phyloP scores from a whole-genome alignment of 2,113 vertebrate genomes.

The Ptyas mucosa region DNA sequence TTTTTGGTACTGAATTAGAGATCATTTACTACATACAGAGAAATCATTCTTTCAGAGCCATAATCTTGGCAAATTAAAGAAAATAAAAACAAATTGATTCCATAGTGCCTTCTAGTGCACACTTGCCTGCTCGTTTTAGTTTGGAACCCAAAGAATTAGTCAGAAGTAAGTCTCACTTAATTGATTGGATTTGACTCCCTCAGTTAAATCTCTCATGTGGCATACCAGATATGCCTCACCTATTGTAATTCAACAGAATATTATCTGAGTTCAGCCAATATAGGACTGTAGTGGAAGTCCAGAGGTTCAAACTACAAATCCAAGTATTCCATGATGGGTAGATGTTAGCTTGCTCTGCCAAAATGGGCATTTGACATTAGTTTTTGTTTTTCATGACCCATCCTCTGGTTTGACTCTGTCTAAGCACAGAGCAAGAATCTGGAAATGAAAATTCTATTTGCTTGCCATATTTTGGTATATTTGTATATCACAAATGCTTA shows the following conservation, averaged over 20 bases:
- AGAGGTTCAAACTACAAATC: background rate
- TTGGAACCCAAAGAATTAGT: background rate
- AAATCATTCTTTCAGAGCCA: background rate
- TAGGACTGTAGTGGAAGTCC: background rate
- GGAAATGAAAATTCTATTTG: background rate
- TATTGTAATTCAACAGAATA: background rate
- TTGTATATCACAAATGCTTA: background rate
- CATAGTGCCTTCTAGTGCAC: background rate
- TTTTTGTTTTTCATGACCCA: background rate
- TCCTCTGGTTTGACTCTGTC: background rate
- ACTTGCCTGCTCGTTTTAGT: background rate
- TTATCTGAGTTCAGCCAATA: background rate
- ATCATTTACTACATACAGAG: background rate
- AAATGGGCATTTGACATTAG: background rate
- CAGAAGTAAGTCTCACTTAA: background rate
- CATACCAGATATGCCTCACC: background rate
- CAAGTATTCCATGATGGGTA: background rate
- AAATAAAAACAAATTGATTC: background rate
- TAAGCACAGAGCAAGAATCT: background rate
- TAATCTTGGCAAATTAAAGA: background rate
- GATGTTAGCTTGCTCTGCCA: background rate
- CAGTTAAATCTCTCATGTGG: background rate
- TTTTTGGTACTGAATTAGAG: background rate
- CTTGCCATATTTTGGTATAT: background rate
- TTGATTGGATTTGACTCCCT: background rate